Evolutionary conservation across 2,888 invertebrate genomes (phyloP), one percentile per base, ranked within the genome.

Genomic region (Agriopis leucophaearia): DNA sequence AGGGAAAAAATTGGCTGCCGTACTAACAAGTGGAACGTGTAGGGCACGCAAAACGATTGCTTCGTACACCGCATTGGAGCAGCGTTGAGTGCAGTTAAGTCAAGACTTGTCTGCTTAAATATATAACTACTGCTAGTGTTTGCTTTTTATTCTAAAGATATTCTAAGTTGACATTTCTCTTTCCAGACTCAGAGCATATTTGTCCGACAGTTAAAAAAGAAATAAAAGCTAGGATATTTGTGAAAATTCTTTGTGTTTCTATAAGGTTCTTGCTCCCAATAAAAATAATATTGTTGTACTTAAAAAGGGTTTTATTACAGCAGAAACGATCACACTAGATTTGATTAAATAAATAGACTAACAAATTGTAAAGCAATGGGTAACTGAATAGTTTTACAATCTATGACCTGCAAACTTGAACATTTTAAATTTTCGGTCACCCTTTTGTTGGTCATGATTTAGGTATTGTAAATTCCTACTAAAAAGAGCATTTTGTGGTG

Each of bases 321-420:
- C 9, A 18, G 8, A 27, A 42, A 42, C 55, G 7, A 42, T 18
- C 52, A 54, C 16, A 40, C 16, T 55, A 55, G 55, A 42, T 55
- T 55, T 55, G 12, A 38, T 12, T 16, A 6, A 16, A 12, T 10
- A 15, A 54, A 40, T 52, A 2, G 5, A 52, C n/a, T 35, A 1
- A 54, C 6, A 54, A 15, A 3, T 9, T 35, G n/a, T 36, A 54
- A 38, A 10, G 38, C 36, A 12, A 54, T 54, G 38, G 38, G 54
- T 16, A 69, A 55, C 65, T 51, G 62, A 40, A 63, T 64, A n/a
- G 45, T 64, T 73, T 82, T 73, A 85, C 45, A 90, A 73, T 73
- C 83, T 86, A 73, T 92, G 92, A 44, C 91, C 86, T 62, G 91
- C 89, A 38, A 92, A 79, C 84, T 89, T 90, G 65, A 89, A 89